Conservation (phyloP, 2,113 vertebrate species). For the Zapornia atra region DNA sequence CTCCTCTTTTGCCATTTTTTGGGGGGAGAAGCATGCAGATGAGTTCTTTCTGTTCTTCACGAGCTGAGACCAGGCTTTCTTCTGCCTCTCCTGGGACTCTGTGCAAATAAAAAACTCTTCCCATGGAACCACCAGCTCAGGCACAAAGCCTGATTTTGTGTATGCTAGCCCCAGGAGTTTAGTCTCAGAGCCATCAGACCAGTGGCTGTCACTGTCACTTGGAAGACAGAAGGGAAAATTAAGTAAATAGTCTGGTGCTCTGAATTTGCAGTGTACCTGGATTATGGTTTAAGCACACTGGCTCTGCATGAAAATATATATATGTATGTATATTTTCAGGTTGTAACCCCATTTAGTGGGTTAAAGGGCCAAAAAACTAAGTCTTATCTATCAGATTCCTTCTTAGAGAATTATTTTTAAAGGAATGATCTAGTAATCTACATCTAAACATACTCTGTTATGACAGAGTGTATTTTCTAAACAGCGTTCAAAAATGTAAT, state of each 20-base stretch:
- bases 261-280: not conserved
- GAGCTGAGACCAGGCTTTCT: not conserved
- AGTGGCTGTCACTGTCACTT: not conserved
- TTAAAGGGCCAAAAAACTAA: not conserved
- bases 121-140: not conserved
- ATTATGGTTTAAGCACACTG: not conserved
- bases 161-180: not conserved
- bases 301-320: not conserved
- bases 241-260: not conserved
- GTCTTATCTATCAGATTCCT: conserved; percentile 37
- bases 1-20: not conserved
- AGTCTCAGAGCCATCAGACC: not conserved
- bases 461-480: conserved; percentile 36
- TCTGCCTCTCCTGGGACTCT: not conserved
- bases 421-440: conserved; percentile 46
- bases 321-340: not conserved
- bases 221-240: not conserved
- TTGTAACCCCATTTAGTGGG: not conserved
- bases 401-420: conserved; percentile 19
- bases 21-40: not conserved
- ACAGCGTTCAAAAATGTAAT: conserved; percentile 16
- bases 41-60: not conserved
- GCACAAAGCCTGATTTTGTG: not conserved
- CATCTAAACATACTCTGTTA: conserved; percentile 18
- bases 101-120: not conserved